Conservation (phyloP, 2,797 vertebrate genomes). For the Coracias cyanogaster region DNA sequence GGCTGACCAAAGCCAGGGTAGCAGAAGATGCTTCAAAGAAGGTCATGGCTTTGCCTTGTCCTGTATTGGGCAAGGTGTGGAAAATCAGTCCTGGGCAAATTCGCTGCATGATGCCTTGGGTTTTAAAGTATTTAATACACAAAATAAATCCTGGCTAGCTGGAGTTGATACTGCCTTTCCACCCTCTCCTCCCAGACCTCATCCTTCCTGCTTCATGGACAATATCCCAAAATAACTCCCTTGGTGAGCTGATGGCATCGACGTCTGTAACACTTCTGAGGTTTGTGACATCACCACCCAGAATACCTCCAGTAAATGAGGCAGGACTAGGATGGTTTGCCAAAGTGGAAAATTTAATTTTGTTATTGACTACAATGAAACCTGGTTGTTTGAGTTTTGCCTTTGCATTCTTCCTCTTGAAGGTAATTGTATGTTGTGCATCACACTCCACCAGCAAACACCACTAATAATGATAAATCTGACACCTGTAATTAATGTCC, state of each 20-base stretch:
- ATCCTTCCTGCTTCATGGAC: not conserved
- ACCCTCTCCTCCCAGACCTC: not conserved
- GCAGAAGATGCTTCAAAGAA: not conserved
- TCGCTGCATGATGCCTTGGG: not conserved
- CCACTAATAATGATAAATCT: not conserved
- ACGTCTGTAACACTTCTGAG: not conserved
- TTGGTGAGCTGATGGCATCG: not conserved
- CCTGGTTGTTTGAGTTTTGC: not conserved
- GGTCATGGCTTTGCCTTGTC: not conserved
- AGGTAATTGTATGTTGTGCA: slow-evolving; percentile 19
- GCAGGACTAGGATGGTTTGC: not conserved
- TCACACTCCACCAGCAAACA: not conserved
- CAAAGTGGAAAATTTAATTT: slow-evolving; percentile 54
- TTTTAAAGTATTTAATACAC: not conserved
- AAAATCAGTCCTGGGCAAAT: not conserved
- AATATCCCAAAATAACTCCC: not conserved
- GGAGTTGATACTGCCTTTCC: not conserved
- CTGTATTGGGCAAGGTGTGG: not conserved
- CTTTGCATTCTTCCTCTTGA: not conserved
- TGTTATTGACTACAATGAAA: slow-evolving; percentile 53
- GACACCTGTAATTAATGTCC: not conserved
- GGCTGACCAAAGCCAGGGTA: not conserved
- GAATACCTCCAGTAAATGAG: not conserved
- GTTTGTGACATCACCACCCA: not conserved
- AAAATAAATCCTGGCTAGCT: not conserved